Evolutionary conservation across 2,797 vertebrate genomes (phyloP).

Genomic region (Melanotaenia pygmaea): DNA sequence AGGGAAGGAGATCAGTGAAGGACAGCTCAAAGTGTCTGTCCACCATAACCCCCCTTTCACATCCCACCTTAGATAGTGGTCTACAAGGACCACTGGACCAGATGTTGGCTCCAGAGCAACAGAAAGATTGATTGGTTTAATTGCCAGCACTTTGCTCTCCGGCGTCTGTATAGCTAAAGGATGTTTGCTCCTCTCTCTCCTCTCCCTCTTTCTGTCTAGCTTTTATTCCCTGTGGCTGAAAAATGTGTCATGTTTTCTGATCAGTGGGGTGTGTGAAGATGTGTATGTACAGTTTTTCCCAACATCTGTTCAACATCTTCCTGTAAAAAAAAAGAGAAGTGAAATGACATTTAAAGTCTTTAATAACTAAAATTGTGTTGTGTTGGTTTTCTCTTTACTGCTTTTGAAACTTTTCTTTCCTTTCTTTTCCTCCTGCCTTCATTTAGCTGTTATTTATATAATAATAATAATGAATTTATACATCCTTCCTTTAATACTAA

Average conservation of each 20-base stretch:
- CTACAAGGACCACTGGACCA: conserved; percentile 94
- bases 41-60: conserved; percentile 32
- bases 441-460: background rate
- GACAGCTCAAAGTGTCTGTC: conserved; percentile 91
- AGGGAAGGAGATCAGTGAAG: conserved; percentile 86
- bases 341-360: conserved; percentile 25
- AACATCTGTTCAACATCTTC: conserved; percentile 68
- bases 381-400: conserved; percentile 27
- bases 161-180: conserved; percentile 97
- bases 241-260: conserved; percentile 55
- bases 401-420: background rate
- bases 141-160: conserved; percentile 91
- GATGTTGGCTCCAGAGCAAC: conserved; percentile 92
- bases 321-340: conserved; percentile 37
- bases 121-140: conserved; percentile 99
- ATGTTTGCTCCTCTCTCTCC: conserved; percentile 78
- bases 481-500: background rate
- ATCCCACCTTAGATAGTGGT: conserved; percentile 78
- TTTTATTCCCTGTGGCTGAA: conserved; percentile 44
- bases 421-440: background rate
- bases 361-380: conserved; percentile 31
- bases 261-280: conserved; percentile 48
- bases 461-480: background rate
- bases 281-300: conserved; percentile 43
- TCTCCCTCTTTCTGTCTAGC: conserved; percentile 5